Evolutionary conservation across 30 jellyfish, hydroid and myxozoan genomes (phyloP).

Genomic region (Chironex yamaguchii): DNA sequence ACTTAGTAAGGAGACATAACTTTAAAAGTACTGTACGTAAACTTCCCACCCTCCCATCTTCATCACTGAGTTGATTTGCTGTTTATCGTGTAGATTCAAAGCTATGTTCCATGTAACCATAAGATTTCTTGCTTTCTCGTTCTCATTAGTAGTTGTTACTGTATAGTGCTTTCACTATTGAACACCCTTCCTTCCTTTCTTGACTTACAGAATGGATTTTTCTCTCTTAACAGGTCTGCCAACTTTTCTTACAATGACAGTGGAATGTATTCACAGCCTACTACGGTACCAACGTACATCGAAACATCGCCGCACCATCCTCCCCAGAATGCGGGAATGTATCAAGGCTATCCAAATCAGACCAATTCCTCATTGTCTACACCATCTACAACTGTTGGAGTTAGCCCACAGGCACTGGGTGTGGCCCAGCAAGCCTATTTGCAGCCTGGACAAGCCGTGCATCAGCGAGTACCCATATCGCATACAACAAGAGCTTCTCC

Average conservation of each 20-base stretch:
- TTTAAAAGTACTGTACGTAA: too few relatives aligned
- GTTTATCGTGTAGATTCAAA: too few relatives aligned
- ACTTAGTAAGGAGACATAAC: too few relatives aligned
- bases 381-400: constrained; percentile 93
- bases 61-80: too few relatives aligned
- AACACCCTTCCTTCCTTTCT: too few relatives aligned
- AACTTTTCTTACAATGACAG: constrained; percentile 85
- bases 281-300: constrained; percentile 89
- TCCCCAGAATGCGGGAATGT: constrained; percentile 84
- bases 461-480: constrained; percentile 97
- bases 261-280: constrained; percentile 94
- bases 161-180: too few relatives aligned
- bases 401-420: constrained; percentile 98
- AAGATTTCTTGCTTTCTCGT: too few relatives aligned
- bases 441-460: constrained; percentile 98
- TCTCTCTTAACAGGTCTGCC: constrained; percentile 69
- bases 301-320: constrained; percentile 90
- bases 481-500: constrained; percentile 99
- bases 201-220: too few relatives aligned
- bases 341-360: constrained; percentile 90
- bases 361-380: constrained; percentile 79
- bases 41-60: too few relatives aligned
- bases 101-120: too few relatives aligned
- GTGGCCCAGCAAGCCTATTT: constrained; percentile 98
- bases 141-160: too few relatives aligned